Conservation (phyloP, 2,113 vertebrate genomes). For the Scophthalmus maximus region DNA sequence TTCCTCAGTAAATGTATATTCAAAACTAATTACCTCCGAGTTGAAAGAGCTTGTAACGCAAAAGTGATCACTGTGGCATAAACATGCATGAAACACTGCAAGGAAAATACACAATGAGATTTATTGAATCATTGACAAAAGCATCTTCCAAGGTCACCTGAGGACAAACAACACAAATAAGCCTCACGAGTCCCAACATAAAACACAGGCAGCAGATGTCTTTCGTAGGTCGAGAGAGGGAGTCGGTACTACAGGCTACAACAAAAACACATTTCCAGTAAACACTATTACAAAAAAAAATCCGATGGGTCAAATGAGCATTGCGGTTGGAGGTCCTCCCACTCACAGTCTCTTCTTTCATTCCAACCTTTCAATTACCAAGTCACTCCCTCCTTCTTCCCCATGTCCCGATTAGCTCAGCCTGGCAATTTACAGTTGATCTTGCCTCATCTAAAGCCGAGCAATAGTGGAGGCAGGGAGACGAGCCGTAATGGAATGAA, state of each 20-base stretch:
- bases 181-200: background rate
- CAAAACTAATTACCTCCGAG: constrained; percentile 55
- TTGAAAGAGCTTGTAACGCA: constrained; percentile 11
- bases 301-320: constrained; percentile 48
- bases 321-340: constrained; percentile 45
- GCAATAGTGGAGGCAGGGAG: constrained; percentile 54
- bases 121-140: constrained; percentile 70
- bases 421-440: constrained; percentile 82
- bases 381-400: constrained; percentile 65
- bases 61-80: background rate
- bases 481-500: constrained; percentile 80
- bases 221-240: background rate
- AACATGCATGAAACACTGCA: background rate
- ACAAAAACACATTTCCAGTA: constrained; percentile 73
- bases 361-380: constrained; percentile 79
- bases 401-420: constrained; percentile 75
- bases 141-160: constrained; percentile 64
- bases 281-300: constrained; percentile 55
- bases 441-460: constrained; percentile 76
- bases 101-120: constrained; percentile 46
- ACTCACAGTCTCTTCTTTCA: constrained; percentile 65
- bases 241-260: constrained; percentile 35
- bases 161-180: constrained; percentile 54
- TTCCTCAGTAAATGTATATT: constrained; percentile 62
- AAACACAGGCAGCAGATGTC: constrained; percentile 18